Evolutionary conservation across 1,140 invertebrate genomes (phyloP), one percentile per base, ranked within the genome.

Genomic region (Megathymus violae): DNA sequence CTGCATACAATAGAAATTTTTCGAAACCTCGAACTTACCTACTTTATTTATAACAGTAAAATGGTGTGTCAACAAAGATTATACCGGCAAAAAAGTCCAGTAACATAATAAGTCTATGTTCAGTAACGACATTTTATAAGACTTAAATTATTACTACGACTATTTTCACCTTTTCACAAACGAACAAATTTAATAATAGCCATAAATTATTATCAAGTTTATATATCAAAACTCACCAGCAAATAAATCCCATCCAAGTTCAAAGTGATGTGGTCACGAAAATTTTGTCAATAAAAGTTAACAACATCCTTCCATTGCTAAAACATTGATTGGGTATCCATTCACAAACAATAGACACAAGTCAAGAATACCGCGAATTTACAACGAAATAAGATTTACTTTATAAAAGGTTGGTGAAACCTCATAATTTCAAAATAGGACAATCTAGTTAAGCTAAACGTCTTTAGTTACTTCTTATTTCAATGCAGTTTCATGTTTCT

Each of bases 321-420:
- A 17, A 56, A 54, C 54, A 59, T 34, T 44, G 16, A 47, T 72
- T 62, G 67, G 56, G 38, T 67, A 67, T 64, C 54, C 62, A 71
- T 62, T 66, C 74, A 76, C 68, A 69, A 77, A 77, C 74, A 74
- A 77, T 70, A 71, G 44, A 46, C 61, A 65, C 62, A 66, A 59
- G 19, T 51, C 60, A 48, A 61, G 56, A 69, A 61, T 72, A 72
- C 70, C 72, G 72, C 72, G 75, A 78, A 78, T 61, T 58, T 58
- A 70, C 69, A 62, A 41, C 31, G 56, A 65, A 74, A 71, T 58
- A 64, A 62, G 54, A 36, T 65, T 60, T 40, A 61, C 31, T 67
- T 59, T 68, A 52, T 51, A 62, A 56, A 58, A 64, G 25, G 25
- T 22, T 48, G 6, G 13, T 54, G 31, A 41, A 64, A 61, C 34